Evolutionary conservation across 1,140 invertebrate genomes (phyloP).

Genomic region (Liolophura sinensis): DNA sequence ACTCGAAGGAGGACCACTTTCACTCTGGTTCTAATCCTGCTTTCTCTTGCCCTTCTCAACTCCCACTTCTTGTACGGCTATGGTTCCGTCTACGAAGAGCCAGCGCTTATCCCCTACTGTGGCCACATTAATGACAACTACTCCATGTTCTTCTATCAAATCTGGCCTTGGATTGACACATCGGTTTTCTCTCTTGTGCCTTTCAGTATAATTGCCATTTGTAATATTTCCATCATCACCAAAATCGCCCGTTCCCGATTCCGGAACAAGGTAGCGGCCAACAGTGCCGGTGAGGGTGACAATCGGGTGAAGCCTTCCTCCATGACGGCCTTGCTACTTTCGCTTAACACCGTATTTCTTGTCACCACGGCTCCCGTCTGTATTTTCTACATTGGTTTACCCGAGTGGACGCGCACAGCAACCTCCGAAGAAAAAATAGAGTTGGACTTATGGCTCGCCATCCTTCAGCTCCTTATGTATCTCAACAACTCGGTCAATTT

Average conservation of each 20-base stretch:
- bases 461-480: too few relatives aligned
- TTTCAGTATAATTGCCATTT: slow-evolving; percentile 20
- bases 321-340: slow-evolving; percentile 28
- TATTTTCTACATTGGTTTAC: slow-evolving; percentile 27
- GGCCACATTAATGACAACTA: slow-evolving; percentile 12
- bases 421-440: too few relatives aligned
- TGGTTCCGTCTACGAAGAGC: not conserved
- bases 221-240: slow-evolving; percentile 28
- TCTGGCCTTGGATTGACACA: slow-evolving; percentile 38
- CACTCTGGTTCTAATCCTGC: slow-evolving; percentile 11
- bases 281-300: too few relatives aligned
- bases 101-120: slow-evolving; percentile 5
- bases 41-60: slow-evolving; percentile 20
- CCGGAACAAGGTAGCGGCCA: too few relatives aligned
- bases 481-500: too few relatives aligned
- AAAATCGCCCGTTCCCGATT: too few relatives aligned
- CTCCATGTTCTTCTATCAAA: slow-evolving; percentile 12
- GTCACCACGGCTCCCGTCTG: slow-evolving; percentile 28
- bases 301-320: slow-evolving; percentile 22
- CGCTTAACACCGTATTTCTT: slow-evolving; percentile 30
- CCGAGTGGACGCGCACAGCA: too few relatives aligned
- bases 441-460: too few relatives aligned
- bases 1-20: slow-evolving; percentile 16
- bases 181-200: slow-evolving; percentile 29
- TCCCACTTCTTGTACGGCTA: slow-evolving; percentile 28